phyloP scores from a whole-genome alignment of 2,888 invertebrate species.

The Chrysolina americana region DNA sequence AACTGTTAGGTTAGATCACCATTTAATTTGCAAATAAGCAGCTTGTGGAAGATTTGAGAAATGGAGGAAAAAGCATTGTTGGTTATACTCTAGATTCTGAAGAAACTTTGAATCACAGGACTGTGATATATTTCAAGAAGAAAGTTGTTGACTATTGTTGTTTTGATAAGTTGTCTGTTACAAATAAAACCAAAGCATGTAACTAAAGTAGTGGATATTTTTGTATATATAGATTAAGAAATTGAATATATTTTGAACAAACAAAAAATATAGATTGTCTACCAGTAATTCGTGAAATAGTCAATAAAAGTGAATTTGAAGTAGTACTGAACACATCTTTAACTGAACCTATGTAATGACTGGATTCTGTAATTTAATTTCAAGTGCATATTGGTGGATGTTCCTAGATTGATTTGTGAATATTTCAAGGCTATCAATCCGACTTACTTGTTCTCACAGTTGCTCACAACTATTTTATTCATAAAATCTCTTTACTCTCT shows the following conservation, averaged over 20 bases:
- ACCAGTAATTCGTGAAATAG: neutral
- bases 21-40: neutral
- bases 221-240: constrained; percentile 9
- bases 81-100: neutral
- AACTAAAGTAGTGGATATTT: neutral
- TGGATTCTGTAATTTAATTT: no score
- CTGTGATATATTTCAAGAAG: constrained; percentile 11
- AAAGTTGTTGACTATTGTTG: neutral
- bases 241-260: neutral
- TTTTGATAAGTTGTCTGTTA: neutral
- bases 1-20: no score
- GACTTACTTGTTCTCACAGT: no score
- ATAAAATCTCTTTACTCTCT: no score
- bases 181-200: constrained; percentile 9
- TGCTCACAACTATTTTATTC: no score
- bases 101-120: constrained; percentile 3
- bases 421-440: no score
- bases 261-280: neutral
- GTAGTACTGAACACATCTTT: neutral
- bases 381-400: no score
- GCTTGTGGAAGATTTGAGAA: neutral
- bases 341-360: neutral
- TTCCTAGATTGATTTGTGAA: no score
- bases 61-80: neutral
- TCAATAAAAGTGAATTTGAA: neutral